Percentiles rank a stretch among this genome's conserved stretches.
Conservation (phyloP, 2,797 vertebrate genomes). For the Ficedula albicollis region DNA sequence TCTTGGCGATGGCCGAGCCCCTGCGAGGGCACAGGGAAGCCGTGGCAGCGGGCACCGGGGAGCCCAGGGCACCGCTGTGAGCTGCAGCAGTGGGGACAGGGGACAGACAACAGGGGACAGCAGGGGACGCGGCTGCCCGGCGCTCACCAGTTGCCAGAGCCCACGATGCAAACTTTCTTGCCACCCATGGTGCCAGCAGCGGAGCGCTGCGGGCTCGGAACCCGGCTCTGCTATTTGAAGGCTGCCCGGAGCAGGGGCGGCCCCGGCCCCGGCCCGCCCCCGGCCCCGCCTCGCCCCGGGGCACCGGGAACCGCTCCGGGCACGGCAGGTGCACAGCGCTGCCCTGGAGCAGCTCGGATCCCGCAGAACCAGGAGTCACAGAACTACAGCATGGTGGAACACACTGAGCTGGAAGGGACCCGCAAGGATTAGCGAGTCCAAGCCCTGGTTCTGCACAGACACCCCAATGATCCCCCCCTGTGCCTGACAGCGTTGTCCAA, state of each 20-base stretch:
- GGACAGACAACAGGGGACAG: too few species aligned
- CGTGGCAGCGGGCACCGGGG: background rate
- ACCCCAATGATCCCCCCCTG: background rate
- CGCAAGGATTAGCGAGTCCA: accelerated
- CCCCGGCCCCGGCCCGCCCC: background rate
- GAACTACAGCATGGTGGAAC: background rate
- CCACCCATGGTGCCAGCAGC: slow-evolving; percentile 62
- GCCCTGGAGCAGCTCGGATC: accelerated
- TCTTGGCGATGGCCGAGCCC: slow-evolving; percentile 97
- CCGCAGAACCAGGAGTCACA: accelerated
- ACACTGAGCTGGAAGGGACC: background rate
- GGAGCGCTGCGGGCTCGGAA: background rate
- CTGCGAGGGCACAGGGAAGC: slow-evolving; percentile 68
- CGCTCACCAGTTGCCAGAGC: slow-evolving; percentile 96
- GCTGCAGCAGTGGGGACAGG: accelerated
- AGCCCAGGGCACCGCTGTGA: background rate
- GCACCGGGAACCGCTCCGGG: background rate
- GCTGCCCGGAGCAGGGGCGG: background rate
- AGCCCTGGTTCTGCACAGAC: background rate
- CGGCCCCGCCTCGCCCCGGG: background rate
- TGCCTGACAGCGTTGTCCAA: background rate
- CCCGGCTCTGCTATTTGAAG: slow-evolving; percentile 11
- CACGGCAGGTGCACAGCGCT: background rate
- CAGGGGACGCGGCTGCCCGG: background rate
- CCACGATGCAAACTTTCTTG: slow-evolving; percentile 88